Percentiles rank a stretch among this genome's conserved stretches.
phyloP scores from a whole-genome alignment of 2,113 vertebrate genomes.

The Silurus asotus region DNA sequence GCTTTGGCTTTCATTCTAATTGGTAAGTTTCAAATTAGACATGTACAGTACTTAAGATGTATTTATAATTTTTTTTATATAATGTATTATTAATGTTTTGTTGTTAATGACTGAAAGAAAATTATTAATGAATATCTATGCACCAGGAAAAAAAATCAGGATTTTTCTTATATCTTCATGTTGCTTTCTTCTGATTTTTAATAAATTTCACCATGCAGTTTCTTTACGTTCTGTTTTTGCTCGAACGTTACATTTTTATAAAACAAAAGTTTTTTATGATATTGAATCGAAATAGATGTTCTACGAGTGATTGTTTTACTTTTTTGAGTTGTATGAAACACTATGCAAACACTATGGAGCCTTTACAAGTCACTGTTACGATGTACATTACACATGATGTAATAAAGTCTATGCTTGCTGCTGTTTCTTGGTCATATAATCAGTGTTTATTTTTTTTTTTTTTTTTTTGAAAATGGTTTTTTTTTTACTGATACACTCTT shows the following conservation, averaged over 20 bases:
- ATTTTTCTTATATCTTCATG: background rate
- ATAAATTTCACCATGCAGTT: background rate
- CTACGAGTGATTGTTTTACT: constrained; percentile 3
- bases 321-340: constrained; percentile 1
- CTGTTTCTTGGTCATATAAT: background rate
- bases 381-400: constrained; percentile 21
- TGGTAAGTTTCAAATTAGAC: constrained; percentile 60
- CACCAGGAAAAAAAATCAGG: no score
- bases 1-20: constrained; percentile 74
- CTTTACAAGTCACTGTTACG: constrained; percentile 2
- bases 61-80: background rate
- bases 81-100: background rate
- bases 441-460: background rate
- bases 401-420: constrained; percentile 33
- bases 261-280: background rate
- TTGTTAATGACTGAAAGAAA: background rate
- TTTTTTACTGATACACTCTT: background rate
- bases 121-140: no score
- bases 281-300: background rate
- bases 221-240: background rate
- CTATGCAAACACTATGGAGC: background rate
- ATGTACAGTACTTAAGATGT: background rate
- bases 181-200: no score
- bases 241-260: background rate
- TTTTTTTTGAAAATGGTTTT: background rate